Percentiles rank a stretch among this genome's conserved stretches.
These are phyloP conservation scores for Chironomus striatipennis DNA, from an alignment of 1,140 invertebrate species.

Conservation along the genomic window DNA sequence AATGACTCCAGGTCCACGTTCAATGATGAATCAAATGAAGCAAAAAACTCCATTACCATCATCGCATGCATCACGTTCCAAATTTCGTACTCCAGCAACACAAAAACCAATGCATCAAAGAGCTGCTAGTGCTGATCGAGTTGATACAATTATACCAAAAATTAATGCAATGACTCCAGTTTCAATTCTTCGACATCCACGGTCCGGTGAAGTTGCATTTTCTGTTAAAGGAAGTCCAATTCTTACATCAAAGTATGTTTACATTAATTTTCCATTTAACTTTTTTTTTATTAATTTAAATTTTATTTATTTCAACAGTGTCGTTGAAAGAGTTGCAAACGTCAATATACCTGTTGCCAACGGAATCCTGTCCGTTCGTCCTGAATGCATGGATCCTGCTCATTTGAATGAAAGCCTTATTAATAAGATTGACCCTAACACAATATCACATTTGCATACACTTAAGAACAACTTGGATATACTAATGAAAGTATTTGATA, in stretches of 20 bases:
- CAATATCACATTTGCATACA: background rate
- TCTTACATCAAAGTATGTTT: background rate
- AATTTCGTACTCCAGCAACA: constrained; percentile 4
- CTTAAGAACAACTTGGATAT: background rate
- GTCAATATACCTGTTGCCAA: constrained; percentile 16
- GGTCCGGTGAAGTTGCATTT: background rate
- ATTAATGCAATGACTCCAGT: background rate
- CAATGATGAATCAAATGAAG: background rate
- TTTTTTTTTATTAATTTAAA: background rate
- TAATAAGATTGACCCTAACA: background rate
- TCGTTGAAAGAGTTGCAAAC: background rate
- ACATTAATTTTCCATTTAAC: background rate
- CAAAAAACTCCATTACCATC: background rate
- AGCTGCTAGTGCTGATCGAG: constrained; percentile 7
- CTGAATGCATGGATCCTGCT: background rate
- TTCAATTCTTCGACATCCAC: background rate
- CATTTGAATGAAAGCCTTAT: background rate
- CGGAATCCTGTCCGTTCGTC: background rate
- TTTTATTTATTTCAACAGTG: background rate
- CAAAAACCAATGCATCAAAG: background rate
- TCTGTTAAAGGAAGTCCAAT: background rate
- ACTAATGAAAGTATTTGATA: background rate
- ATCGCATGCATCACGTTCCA: background rate
- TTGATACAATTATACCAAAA: background rate
- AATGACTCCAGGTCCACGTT: background rate